Evolutionary conservation across 2,888 invertebrate genomes (phyloP).

Genomic region (Sphecodes monilicornis): DNA sequence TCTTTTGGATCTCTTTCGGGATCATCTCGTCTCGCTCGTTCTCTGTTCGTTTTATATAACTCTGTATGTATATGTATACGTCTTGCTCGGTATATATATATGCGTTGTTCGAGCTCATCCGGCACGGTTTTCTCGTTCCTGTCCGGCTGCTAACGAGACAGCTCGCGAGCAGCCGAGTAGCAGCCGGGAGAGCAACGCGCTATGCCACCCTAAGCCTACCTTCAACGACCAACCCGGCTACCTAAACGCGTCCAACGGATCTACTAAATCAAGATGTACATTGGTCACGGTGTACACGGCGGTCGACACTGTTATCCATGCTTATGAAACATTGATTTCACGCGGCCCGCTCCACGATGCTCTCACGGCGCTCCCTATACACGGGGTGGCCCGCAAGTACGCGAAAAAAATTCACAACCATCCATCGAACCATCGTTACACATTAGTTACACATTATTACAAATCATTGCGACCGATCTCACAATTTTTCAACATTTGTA

Average conservation of each 20-base stretch:
- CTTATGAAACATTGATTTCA: slow-evolving; percentile 85
- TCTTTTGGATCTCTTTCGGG: slow-evolving; percentile 33
- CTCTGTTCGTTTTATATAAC: slow-evolving; percentile 1
- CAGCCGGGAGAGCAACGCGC: slow-evolving; percentile 64
- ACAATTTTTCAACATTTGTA: neutral
- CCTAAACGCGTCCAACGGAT: slow-evolving; percentile 78
- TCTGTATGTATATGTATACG: neutral
- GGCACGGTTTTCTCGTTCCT: slow-evolving; percentile 65
- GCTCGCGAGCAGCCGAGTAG: slow-evolving; percentile 74
- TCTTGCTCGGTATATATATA: neutral
- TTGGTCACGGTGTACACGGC: slow-evolving; percentile 83
- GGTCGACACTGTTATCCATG: slow-evolving; percentile 81
- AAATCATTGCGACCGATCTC: neutral
- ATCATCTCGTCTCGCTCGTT: neutral
- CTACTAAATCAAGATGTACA: slow-evolving; percentile 84
- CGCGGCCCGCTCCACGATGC: slow-evolving; percentile 77
- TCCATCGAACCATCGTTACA: neutral
- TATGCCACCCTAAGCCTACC: slow-evolving; percentile 71
- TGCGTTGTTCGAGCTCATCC: slow-evolving; percentile 42
- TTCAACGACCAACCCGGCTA: slow-evolving; percentile 75
- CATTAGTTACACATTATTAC: no score
- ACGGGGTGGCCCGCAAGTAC: slow-evolving; percentile 68
- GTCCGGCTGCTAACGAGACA: slow-evolving; percentile 82
- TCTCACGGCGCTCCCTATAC: slow-evolving; percentile 73
- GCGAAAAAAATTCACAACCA: neutral